Evolutionary conservation across 2,888 invertebrate species (phyloP).

Genomic region (Lutraria lutraria): DNA sequence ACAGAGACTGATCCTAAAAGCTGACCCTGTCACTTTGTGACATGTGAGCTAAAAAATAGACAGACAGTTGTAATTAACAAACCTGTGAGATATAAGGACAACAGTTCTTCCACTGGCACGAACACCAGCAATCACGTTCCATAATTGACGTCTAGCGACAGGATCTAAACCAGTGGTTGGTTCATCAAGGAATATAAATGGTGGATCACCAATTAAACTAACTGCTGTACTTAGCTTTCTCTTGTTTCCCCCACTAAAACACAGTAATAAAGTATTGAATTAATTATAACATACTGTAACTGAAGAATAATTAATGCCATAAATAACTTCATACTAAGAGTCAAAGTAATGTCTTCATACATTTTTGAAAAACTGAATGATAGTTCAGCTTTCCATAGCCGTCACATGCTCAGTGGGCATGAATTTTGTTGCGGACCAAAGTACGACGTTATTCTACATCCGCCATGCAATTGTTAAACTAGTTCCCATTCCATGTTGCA

Average conservation of each 20-base stretch:
- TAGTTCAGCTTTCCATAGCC: no score
- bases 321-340: not conserved
- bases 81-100: slow-evolving; percentile 91
- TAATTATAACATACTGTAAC: not conserved
- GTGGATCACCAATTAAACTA: slow-evolving; percentile 86
- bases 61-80: not conserved
- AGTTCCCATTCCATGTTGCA: not conserved
- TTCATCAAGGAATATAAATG: slow-evolving; percentile 86
- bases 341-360: not conserved
- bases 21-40: no score
- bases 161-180: slow-evolving; percentile 87
- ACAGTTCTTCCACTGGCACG: slow-evolving; percentile 89
- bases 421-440: no score
- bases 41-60: not conserved
- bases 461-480: not conserved
- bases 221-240: slow-evolving; percentile 87
- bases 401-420: no score
- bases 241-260: slow-evolving; percentile 87
- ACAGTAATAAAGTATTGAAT: not conserved
- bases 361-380: not conserved
- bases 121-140: slow-evolving; percentile 85
- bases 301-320: not conserved
- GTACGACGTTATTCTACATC: no score
- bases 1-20: no score
- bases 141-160: slow-evolving; percentile 84